Evolutionary conservation across 2,797 vertebrate species (phyloP), one percentile per base, ranked within the genome.

Genomic region (Allochrocebus solatus): DNA sequence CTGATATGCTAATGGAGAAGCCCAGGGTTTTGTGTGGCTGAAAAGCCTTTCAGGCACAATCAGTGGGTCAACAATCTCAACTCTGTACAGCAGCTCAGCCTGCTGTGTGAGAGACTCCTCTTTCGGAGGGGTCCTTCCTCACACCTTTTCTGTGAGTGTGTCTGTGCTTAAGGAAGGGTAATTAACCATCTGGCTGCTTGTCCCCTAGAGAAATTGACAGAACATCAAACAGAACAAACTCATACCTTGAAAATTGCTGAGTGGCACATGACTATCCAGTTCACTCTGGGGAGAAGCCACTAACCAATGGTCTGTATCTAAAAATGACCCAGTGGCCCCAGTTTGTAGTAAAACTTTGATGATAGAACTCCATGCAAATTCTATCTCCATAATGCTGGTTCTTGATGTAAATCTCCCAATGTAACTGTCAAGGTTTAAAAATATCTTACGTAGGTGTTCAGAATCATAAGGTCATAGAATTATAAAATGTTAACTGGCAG

Each of bases 1-100:
- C 94, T 98, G 98, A 98, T 98, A 99, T 99, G 98, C 99, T 99
- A 99, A 99, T 99, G 87, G 72, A 93, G 59, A 98, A 98, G 87
- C 97, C 19, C 84, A 80, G 95, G 33, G 75, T 97, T 98, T 98
- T 99, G 98, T 98, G 98, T 0, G 0, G 33, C 93, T 99, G 98
- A 98, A 99, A 98, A 97, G 98, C 93, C 96, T 98, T 98, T 98
- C 97, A 97, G 98, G 91, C 95, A 97, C 92, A 98, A 98, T 98
- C 98, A 97, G 74, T 92, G 95, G 94, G 93, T 98, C 98, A 98
- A 97, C 98, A 98, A 98, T 97, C 97, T 94, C 94, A 96, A 96
- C 97, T 98, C 97, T 97, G 94, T 0, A 19, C 76, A 86, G 95
- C 19, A 24, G 55, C 88, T 97, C 94, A 57, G 97, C 97, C 96